These are phyloP conservation scores for Noctuana brunneofusca DNA, from an alignment of 2,888 invertebrate genomes.

Conservation along the genomic window DNA sequence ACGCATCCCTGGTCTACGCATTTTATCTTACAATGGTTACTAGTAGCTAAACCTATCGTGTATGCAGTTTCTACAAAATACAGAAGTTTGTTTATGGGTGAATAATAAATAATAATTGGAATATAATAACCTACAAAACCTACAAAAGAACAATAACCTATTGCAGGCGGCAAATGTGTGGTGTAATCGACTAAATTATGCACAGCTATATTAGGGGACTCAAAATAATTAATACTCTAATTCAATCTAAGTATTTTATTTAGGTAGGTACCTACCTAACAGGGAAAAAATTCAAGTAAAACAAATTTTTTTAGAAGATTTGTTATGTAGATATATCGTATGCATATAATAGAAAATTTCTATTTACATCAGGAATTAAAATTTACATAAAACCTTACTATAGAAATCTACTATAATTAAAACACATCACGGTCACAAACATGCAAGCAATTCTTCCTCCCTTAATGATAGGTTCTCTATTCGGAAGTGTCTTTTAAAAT, in stretches of 20 bases:
- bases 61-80: too few relatives aligned
- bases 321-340: not conserved
- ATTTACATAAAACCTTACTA: conserved; percentile 16
- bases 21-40: too few relatives aligned
- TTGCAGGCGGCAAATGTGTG: not conserved
- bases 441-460: conserved; percentile 61
- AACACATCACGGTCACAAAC: conserved; percentile 65
- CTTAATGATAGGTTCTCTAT: conserved; percentile 33
- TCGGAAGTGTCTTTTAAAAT: conserved; percentile 38
- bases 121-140: too few relatives aligned
- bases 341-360: not conserved
- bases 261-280: too few relatives aligned
- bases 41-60: not conserved
- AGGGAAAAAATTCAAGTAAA: not conserved
- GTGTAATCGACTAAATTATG: not conserved
- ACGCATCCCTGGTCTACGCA: too few relatives aligned
- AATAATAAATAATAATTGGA: too few relatives aligned
- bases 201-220: not conserved
- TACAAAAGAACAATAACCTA: not conserved
- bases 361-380: conserved; percentile 25
- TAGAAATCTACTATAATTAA: conserved; percentile 38
- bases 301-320: not conserved
- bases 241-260: too few relatives aligned
- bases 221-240: not conserved
- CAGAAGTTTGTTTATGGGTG: too few relatives aligned